Evolutionary conservation across 2,113 vertebrate species (phyloP).

Genomic region (Xenopus tropicalis): UCB_Xtro_10.0 CM004443.2:182084001-182084500

Average conservation of each 20-base stretch:
- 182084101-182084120: neutral
- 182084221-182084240: constrained; percentile 74
- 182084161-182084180: constrained; percentile 84
- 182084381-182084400: constrained; percentile 39
- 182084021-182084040: too few species aligned
- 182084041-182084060: too few species aligned
- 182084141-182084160: constrained; percentile 73
- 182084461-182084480: accelerated
- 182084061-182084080: neutral
- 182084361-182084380: constrained; percentile 47
- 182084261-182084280: constrained; percentile 86
- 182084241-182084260: constrained; percentile 88
- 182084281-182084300: constrained; percentile 30
- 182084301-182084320: constrained; percentile 61
- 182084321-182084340: constrained; percentile 51
- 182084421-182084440: constrained; percentile 30
- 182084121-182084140: constrained; percentile 6
- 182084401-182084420: constrained; percentile 22
- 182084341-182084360: constrained; percentile 47
- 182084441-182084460: constrained; percentile 18
- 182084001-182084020: too few species aligned
- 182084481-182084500: constrained; percentile 35
- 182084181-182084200: constrained; percentile 80
- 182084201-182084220: constrained; percentile 89
- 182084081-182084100: neutral